Percentiles rank a stretch among this genome's conserved stretches.
phyloP scores from a whole-genome alignment of 1,140 invertebrate species.

The Orchestia grillus region DNA sequence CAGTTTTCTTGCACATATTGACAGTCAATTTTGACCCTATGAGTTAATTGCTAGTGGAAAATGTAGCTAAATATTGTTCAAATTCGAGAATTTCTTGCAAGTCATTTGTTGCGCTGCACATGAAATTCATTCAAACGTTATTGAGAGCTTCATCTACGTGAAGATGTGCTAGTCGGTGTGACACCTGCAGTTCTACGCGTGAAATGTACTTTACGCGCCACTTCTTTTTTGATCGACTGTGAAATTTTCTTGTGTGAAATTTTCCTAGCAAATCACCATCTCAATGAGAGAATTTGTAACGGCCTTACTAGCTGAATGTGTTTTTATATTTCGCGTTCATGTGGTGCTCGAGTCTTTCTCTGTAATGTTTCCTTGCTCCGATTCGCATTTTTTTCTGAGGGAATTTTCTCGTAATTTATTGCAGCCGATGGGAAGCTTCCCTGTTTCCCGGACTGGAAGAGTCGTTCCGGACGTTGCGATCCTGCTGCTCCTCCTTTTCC shows the following conservation, averaged over 20 bases:
- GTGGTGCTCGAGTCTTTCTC: background rate
- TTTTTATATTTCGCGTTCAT: background rate
- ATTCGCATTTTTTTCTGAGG: background rate
- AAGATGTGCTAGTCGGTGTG: background rate
- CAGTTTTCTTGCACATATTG: too few relatives aligned
- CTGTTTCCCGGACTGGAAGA: background rate
- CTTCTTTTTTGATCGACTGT: background rate
- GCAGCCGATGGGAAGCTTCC: background rate
- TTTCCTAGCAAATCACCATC: background rate
- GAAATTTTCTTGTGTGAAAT: background rate
- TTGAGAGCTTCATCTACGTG: too few relatives aligned
- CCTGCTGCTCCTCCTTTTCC: background rate
- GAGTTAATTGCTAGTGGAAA: too few relatives aligned
- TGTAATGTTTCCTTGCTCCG: background rate
- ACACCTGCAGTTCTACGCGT: background rate
- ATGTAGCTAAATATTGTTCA: too few relatives aligned
- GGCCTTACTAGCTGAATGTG: background rate
- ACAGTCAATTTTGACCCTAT: too few relatives aligned
- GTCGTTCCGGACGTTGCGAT: background rate
- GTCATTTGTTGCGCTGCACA: background rate
- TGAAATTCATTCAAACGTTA: background rate
- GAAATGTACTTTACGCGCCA: background rate
- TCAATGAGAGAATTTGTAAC: background rate
- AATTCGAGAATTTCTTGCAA: too few relatives aligned
- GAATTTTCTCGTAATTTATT: background rate